These are phyloP conservation scores for Bathynomus jamesi DNA, from an alignment of 1,140 invertebrate species.

Conservation along the genomic window DNA sequence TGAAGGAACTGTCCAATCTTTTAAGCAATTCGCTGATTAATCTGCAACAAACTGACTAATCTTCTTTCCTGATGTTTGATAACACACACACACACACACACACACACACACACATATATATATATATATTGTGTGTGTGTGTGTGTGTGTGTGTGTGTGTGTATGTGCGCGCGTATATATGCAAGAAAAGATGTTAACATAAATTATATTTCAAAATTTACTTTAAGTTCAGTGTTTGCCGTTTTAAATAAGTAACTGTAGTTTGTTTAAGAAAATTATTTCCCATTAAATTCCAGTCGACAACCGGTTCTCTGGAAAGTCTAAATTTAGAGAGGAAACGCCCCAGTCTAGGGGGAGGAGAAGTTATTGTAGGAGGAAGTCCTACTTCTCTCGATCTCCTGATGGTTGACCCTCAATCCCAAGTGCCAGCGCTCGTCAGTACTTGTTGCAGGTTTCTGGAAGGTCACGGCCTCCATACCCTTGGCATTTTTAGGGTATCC, in stretches of 20 bases:
- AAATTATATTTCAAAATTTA: no score
- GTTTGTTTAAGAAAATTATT: neutral
- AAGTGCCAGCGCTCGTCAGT: slow-evolving; percentile 50
- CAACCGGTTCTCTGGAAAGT: slow-evolving; percentile 63
- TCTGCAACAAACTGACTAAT: no score
- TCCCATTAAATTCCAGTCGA: slow-evolving; percentile 33
- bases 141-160: neutral
- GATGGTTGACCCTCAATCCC: slow-evolving; percentile 24
- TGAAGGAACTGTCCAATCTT: no score
- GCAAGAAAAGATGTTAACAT: no score
- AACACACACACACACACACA: no score
- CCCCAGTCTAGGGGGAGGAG: slow-evolving; percentile 46
- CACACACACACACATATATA: no score
- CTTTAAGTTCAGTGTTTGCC: no score
- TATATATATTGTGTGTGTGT: neutral
- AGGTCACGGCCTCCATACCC: slow-evolving; percentile 64
- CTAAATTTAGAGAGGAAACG: slow-evolving; percentile 51
- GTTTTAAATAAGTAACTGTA: no score
- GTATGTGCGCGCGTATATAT: neutral
- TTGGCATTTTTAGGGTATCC: slow-evolving; percentile 82
- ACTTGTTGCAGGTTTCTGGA: slow-evolving; percentile 74
- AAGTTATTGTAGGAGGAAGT: slow-evolving; percentile 4
- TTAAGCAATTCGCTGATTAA: no score
- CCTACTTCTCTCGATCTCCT: slow-evolving; percentile 17
- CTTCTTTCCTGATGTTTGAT: no score